Base-by-base conservation (phyloP, 1,140 invertebrate species). In the Ceratosolen solmsi region DNA sequence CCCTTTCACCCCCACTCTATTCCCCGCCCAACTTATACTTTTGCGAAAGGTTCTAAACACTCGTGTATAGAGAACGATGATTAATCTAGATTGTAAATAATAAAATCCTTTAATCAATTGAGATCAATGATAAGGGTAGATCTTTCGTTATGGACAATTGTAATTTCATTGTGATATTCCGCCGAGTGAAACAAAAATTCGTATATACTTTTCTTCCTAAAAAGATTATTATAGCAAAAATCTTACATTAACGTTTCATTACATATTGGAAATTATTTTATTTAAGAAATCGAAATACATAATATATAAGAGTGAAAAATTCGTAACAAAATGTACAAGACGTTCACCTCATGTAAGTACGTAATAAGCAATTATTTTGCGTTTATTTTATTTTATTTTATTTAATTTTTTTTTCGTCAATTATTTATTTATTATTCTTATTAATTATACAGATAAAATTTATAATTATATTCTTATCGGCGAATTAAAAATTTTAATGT, bases 11-110 rank as follows among this genome's bases (percentile, higher is more conserved):
- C 2, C n/a, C 5, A 20, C 51, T 22, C 25, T 17, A 63, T 30
- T 30, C 25, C 20, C 15, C 30, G 1, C 41, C 41, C 41, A 13
- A 5, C 41, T 5, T 13, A 7, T 0, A 72, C 9, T 74, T 51
- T 51, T 70, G 33, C 33, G 4, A 74, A 54, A 5, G 13, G 1
- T 27, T 79, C 54, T 73, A 80, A 80, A 20, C 60, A 60, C 54
- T 25, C 36, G 54, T 1, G 54, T 33, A 73, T 72, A n/a, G 77
- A 25, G 72, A 79, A 80, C 72, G 13, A 72, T 73, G 25, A 80
- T 73, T 80, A 80, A 79, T 79, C 58, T n/a, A 60, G 2, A 54
- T 54, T 22, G 41, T 22, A 4, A 54, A 54, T 54, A 54, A 22
- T 5, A 54, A 54, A 54, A 54, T 46, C 41, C 41, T 77, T 65